phyloP scores from a whole-genome alignment of 2,113 vertebrate genomes.

The Pipa parva region DNA sequence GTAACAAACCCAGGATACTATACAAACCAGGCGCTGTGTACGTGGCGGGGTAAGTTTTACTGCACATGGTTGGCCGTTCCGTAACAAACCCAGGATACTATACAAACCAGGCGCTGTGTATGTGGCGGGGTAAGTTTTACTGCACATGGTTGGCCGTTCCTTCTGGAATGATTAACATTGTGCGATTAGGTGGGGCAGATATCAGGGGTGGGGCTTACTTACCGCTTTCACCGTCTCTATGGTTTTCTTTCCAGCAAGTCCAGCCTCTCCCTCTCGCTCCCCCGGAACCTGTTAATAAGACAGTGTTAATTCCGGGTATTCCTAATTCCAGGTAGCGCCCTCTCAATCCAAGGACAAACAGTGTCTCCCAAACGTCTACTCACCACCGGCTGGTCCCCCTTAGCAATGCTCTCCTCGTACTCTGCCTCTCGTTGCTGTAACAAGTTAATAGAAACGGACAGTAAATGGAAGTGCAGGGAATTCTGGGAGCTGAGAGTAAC shows the following conservation, averaged over 20 bases:
- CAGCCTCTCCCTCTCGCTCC: conserved; percentile 78
- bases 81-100: too few relatives aligned
- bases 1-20: too few relatives aligned
- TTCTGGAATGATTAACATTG: too few relatives aligned
- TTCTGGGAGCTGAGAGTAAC: not conserved
- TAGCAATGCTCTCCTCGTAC: conserved; percentile 86
- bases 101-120: too few relatives aligned
- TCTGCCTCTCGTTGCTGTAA: conserved; percentile 85
- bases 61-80: too few relatives aligned
- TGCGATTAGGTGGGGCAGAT: too few relatives aligned
- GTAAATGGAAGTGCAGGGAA: not conserved
- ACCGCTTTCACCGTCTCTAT: conserved; percentile 94
- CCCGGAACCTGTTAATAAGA: conserved; percentile 77
- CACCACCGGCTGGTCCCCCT: conserved; percentile 85
- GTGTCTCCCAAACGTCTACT: conserved; percentile 46
- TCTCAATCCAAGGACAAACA: not conserved
- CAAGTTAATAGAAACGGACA: not conserved
- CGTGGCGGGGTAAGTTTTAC: too few relatives aligned
- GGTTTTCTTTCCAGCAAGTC: conserved; percentile 86
- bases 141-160: too few relatives aligned
- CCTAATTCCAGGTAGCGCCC: too few relatives aligned
- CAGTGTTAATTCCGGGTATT: not conserved
- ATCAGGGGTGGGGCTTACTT: conserved; percentile 56
- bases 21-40: too few relatives aligned
- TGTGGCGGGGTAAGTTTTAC: too few relatives aligned